A percentile compares a stretch with the other conserved stretches of the same genome.
Conservation (phyloP, 2,113 vertebrate species). For the Centropus unirufus region DNA sequence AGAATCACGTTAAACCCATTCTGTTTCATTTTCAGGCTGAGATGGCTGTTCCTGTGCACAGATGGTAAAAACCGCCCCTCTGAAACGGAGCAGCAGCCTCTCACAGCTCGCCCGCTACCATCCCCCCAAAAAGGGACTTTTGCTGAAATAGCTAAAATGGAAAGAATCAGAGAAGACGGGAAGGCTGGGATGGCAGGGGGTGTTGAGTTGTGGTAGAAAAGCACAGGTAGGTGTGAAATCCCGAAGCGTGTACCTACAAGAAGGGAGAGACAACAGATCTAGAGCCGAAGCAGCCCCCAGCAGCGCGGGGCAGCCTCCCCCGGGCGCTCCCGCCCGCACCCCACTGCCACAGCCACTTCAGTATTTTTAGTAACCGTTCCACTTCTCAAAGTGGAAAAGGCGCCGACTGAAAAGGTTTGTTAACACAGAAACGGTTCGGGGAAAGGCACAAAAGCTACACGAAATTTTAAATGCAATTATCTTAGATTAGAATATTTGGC, state of each 20-base stretch:
- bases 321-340: background rate
- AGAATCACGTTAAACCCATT: background rate
- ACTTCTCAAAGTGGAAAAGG: background rate
- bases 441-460: conserved; percentile 43
- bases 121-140: background rate
- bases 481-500: conserved; percentile 77
- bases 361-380: background rate
- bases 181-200: background rate
- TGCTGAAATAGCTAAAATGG: background rate
- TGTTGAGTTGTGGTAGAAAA: background rate
- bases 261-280: accelerated
- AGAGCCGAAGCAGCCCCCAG: background rate
- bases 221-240: accelerated
- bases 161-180: background rate
- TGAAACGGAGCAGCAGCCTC: background rate
- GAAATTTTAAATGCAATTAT: conserved; percentile 82
- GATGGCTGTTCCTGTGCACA: background rate
- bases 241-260: background rate
- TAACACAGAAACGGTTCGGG: background rate
- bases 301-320: background rate
- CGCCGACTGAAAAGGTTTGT: background rate
- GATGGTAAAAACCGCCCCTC: background rate
- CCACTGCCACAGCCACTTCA: background rate
- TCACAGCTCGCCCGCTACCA: background rate
- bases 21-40: background rate